A percentile compares a stretch with the other conserved stretches of the same genome.
These are phyloP conservation scores for Ochropleura plecta DNA, from an alignment of 2,888 invertebrate genomes.

Conservation along the genomic window DNA sequence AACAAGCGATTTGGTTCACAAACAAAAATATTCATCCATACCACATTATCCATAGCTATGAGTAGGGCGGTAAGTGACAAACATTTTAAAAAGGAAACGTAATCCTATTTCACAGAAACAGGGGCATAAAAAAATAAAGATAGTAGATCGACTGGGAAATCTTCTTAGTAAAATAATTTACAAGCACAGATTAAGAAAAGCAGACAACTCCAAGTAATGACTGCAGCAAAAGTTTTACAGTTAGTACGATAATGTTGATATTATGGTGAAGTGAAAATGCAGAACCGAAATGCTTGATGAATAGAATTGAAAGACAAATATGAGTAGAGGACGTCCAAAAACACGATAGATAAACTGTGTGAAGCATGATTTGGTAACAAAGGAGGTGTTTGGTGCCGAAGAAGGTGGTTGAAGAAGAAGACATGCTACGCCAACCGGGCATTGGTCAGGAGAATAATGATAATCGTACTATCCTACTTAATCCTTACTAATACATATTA, in stretches of 20 bases:
- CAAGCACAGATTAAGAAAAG: background rate
- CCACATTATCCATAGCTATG: background rate
- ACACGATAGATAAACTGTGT: too few relatives aligned
- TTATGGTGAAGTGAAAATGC: background rate
- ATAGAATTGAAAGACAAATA: too few relatives aligned
- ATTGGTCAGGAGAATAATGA: too few relatives aligned
- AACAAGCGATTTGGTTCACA: background rate
- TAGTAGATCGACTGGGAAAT: background rate
- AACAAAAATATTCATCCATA: background rate
- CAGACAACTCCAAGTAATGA: background rate
- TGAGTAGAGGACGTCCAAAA: too few relatives aligned
- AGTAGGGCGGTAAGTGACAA: background rate
- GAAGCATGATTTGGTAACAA: too few relatives aligned
- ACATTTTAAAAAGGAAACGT: background rate
- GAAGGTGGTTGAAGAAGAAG: too few relatives aligned
- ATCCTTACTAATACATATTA: too few relatives aligned
- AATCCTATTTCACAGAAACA: background rate
- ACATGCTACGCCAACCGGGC: too few relatives aligned
- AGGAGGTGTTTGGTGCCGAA: too few relatives aligned
- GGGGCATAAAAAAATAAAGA: background rate
- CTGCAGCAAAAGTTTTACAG: background rate
- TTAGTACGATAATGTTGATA: background rate
- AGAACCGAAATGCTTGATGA: too few relatives aligned
- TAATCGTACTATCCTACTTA: too few relatives aligned
- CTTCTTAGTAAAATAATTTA: background rate